Conservation (phyloP, 2,888 invertebrate species). For the Sarcophaga variegata region DNA sequence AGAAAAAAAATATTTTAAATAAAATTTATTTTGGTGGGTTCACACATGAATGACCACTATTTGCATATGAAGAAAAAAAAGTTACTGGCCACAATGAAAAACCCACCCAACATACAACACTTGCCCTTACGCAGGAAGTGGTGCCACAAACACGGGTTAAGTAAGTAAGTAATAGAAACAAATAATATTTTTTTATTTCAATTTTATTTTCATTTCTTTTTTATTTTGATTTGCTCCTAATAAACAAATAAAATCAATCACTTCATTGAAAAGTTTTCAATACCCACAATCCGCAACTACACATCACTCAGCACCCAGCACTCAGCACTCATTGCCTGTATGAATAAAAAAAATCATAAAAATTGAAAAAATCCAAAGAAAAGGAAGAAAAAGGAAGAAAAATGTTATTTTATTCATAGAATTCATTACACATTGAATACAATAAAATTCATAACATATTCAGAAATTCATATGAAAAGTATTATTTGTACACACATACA, state of each 20-base stretch:
- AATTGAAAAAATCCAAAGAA: background rate
- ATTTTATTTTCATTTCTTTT: background rate
- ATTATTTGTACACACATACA: background rate
- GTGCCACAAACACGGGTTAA: slow-evolving; percentile 26
- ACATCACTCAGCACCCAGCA: slow-evolving; percentile 13
- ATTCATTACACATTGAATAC: slow-evolving; percentile 38
- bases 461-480: slow-evolving; percentile 52
- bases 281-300: slow-evolving; percentile 17
- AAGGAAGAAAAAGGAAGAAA: background rate
- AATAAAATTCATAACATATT: slow-evolving; percentile 65
- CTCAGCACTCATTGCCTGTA: background rate
- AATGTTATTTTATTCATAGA: slow-evolving; percentile 63
- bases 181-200: slow-evolving; percentile 29
- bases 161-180: slow-evolving; percentile 39
- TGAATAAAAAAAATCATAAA: background rate
- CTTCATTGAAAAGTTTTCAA: slow-evolving; percentile 75
- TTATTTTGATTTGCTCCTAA: slow-evolving; percentile 24
- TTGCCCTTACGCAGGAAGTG: background rate
- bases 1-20: slow-evolving; percentile 57
- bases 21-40: slow-evolving; percentile 60
- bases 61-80: slow-evolving; percentile 8
- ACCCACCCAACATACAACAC: slow-evolving; percentile 13
- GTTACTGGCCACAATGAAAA: slow-evolving; percentile 57
- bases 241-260: slow-evolving; percentile 79
- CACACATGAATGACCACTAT: slow-evolving; percentile 64